Evolutionary conservation across 2,797 vertebrate genomes (phyloP), one percentile per base, ranked within the genome.

Genomic region (Sus cebifrons): DNA sequence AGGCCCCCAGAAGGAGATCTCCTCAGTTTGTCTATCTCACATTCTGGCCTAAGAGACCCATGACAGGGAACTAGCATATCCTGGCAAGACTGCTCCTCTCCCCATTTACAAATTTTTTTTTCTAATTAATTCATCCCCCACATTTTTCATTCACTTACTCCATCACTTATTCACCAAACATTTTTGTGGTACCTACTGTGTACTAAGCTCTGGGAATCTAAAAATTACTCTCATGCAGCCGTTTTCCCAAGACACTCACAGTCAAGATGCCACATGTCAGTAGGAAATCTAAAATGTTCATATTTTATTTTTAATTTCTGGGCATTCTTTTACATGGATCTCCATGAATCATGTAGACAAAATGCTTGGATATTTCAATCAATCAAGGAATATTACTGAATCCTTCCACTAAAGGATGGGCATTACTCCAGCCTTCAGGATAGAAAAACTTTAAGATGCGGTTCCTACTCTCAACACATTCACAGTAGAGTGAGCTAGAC

Each of bases 261-360:
- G 14, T 96, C 15, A 49, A 85, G 27, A 89, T 20, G 32, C 21
- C 65, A 52, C 25, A 4, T 7, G 12, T 16, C 27, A 62, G 58
- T 64, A 75, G 64, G 54, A 62, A 89, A 84, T 25, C 9, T 49
- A 70, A 87, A 82, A 78, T 20, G 10, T 64, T 58, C 56, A 91
- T 9, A 73, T 6, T 5, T 27, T 32, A 79, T 29, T 65, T 60
- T 29, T 23, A 40, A 16, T 21, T 64, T 79, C 27, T 54, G 25
- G 44, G 12, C 79, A 77, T 78, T n/a, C 81, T 89, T 93, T 90
- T 36, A 84, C n/a, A 84, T 64, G 54, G 29, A 49, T 49, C 6
- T 49, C 44, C 44, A 49, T 49, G 44, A 91, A 32, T 90, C 58
- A 56, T 23, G 11, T 21, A 49, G 20, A 56, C 5, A 90, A 92